Base-by-base conservation (phyloP, 1,140 invertebrate species). In the Drosophila sturtevanti region DNA sequence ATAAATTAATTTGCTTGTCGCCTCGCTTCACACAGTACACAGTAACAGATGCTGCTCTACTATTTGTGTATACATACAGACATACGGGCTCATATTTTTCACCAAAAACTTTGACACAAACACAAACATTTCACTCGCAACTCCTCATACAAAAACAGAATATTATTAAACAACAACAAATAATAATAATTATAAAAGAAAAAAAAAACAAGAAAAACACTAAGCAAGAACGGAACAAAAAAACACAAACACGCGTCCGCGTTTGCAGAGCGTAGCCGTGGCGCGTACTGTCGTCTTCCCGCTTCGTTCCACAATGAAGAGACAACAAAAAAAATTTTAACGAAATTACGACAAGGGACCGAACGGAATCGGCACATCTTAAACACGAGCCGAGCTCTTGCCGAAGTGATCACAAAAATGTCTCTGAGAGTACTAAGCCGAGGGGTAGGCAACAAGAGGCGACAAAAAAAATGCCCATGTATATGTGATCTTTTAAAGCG, bases 1-100 rank as follows among this genome's bases (percentile, higher is more conserved):
- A 58, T 63, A 75, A 74, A 56, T 68, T 71, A 70, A 79, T 66
- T 81, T 59, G 68, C 65, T 44, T 64, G 54, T 61, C 61, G 27
- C 37, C 60, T 63, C 35, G 56, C 27, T 60, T 44, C 58, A 22
- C 66, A 55, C 27, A 56, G 27, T 34, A 22, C 66, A 55, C 27
- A 56, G 27, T 34, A 34, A 34, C 64, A 68, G 70, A 68, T 69
- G 55, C 61, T 69, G 62, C 38, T 22, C 4, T 24, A 22, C 48
- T 54, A 12, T 12, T 18, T 56, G 10, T 21, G 7, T 16, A 9
- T 18, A 18, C 6, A 18, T 10, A 10, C 2, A 44, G 1, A 44
- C 9, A 18, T 16, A 54, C n/a, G n/a, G n/a, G 21, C 16, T 21
- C 44, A 31, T 55, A 31, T 55, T 55, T 55, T 55, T 27, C 24